Conservation (phyloP, 2,113 vertebrate species). For the Eurypyga helias region DNA sequence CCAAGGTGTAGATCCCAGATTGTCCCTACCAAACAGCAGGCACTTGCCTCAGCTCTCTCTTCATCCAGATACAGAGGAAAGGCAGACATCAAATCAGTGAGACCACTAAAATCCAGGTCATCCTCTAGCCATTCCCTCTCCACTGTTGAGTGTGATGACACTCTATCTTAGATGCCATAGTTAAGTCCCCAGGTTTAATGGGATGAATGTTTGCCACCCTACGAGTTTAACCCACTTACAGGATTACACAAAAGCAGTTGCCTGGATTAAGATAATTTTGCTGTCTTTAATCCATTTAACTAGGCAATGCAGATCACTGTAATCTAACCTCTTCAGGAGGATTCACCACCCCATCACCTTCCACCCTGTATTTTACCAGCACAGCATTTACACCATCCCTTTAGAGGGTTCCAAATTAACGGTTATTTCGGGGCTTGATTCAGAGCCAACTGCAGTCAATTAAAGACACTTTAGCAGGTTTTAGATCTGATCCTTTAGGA, state of each 20-base stretch:
- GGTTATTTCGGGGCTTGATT: not conserved
- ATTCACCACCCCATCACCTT: not conserved
- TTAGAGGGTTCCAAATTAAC: not conserved
- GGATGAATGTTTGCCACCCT: not conserved
- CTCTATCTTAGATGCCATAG: not conserved
- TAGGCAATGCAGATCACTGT: not conserved
- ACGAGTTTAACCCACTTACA: not conserved
- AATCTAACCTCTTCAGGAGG: not conserved
- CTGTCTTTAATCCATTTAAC: not conserved
- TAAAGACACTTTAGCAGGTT: not conserved
- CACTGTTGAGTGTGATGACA: not conserved
- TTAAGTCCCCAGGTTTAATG: not conserved
- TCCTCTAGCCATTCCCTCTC: not conserved
- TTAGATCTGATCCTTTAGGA: not conserved
- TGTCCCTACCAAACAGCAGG: not conserved
- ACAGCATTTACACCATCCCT: not conserved
- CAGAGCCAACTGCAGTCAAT: not conserved
- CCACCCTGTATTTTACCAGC: not conserved
- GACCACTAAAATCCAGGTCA: not conserved
- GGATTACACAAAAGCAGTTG: not conserved
- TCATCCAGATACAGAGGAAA: not conserved
- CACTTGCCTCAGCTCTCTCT: not conserved
- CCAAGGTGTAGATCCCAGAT: not conserved
- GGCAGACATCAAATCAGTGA: not conserved
- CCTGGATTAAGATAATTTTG: not conserved